These are phyloP conservation scores for Onychostruthus taczanowskii DNA, from an alignment of 2,113 vertebrate species.

Conservation along the genomic window DNA sequence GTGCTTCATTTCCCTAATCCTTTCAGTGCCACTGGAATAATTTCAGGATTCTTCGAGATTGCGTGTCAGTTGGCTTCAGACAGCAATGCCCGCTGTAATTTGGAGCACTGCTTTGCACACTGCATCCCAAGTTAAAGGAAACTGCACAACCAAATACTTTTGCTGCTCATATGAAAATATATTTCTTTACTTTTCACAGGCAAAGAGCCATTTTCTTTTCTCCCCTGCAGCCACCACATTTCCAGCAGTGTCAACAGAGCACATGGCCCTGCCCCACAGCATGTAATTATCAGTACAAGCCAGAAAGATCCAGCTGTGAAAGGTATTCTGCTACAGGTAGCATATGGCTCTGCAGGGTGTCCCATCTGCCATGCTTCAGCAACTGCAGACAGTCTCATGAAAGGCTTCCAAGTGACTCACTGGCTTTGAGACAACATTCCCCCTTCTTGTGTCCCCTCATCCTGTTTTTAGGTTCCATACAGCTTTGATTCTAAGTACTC, in stretches of 20 bases:
- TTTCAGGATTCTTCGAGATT: background rate
- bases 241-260: background rate
- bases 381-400: background rate
- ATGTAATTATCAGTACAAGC: background rate
- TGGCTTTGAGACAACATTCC: background rate
- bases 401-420: background rate
- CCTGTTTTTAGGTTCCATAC: background rate
- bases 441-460: background rate
- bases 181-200: background rate
- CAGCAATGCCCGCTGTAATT: background rate
- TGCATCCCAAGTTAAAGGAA: background rate
- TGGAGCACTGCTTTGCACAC: background rate
- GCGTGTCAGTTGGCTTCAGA: background rate
- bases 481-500: background rate
- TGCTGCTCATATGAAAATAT: background rate
- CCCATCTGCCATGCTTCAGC: background rate
- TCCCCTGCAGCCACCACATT: background rate
- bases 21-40: background rate
- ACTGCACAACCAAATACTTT: background rate
- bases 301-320: background rate
- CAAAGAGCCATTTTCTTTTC: background rate
- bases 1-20: background rate
- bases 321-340: constrained; percentile 3
- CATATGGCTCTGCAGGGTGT: background rate
- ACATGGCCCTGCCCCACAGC: background rate